Evolutionary conservation across 2,113 vertebrate species (phyloP).

Genomic region (Chaetorhynchus papuensis): DNA sequence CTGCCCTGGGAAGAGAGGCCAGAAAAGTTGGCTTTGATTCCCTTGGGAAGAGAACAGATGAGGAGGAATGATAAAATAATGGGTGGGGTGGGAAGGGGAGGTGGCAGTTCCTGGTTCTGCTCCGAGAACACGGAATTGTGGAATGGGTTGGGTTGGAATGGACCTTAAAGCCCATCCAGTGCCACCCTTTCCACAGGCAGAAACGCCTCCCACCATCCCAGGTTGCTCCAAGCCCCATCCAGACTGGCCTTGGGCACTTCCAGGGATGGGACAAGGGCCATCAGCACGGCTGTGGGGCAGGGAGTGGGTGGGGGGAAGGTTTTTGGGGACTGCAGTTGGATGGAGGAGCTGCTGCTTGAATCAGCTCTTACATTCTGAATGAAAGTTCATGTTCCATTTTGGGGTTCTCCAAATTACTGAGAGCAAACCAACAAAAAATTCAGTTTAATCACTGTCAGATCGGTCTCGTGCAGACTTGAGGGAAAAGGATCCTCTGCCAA

Average conservation of each 20-base stretch:
- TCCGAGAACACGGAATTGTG: not conserved
- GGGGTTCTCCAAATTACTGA: not conserved
- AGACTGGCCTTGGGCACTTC: not conserved
- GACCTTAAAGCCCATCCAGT: not conserved
- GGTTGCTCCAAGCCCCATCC: accelerated
- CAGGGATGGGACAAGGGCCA: not conserved
- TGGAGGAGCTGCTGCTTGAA: not conserved
- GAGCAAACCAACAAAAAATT: not conserved
- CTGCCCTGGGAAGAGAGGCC: not conserved
- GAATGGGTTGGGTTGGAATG: not conserved
- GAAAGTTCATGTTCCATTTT: not conserved
- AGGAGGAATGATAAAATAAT: not conserved
- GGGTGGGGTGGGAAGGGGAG: not conserved
- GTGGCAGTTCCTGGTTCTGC: not conserved
- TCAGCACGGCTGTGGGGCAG: not conserved
- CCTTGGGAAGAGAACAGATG: not conserved
- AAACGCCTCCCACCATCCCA: not conserved
- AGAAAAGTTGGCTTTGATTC: not conserved
- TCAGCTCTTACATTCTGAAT: not conserved
- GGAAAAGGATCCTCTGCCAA: not conserved
- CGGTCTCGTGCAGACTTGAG: not conserved
- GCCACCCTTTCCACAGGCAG: accelerated
- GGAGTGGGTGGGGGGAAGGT: too few species aligned
- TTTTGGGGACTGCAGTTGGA: not conserved
- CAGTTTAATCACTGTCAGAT: not conserved